Percentiles rank a stretch among this genome's conserved stretches.
phyloP scores from a whole-genome alignment of 2,888 invertebrate genomes.

The Dolomedes plantarius region DNA sequence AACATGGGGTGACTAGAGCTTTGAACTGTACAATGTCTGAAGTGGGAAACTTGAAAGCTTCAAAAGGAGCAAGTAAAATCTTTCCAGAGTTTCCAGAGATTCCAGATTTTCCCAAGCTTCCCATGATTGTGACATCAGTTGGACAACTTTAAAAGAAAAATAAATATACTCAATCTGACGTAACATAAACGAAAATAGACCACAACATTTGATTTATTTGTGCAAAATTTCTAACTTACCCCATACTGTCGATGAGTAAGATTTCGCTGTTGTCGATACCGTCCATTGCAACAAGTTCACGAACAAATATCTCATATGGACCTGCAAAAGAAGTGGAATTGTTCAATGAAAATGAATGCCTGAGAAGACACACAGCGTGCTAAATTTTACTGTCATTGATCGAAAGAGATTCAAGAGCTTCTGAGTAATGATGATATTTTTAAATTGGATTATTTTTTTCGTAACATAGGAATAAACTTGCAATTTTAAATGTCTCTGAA shows the following conservation, averaged over 20 bases:
- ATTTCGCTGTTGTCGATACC: constrained; percentile 95
- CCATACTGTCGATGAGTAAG: constrained; percentile 91
- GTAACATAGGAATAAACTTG: no score
- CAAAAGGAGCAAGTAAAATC: constrained; percentile 92
- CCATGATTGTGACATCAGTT: constrained; percentile 95
- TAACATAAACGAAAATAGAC: background rate
- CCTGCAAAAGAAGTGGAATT: constrained; percentile 54
- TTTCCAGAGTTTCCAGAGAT: constrained; percentile 77
- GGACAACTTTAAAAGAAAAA: constrained; percentile 81
- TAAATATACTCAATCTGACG: background rate
- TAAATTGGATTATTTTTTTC: no score
- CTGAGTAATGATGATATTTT: no score
- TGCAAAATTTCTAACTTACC: constrained; percentile 77
- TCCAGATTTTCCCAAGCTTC: constrained; percentile 88
- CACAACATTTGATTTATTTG: no score
- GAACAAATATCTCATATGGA: constrained; percentile 95
- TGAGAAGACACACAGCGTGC: background rate
- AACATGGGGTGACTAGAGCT: constrained; percentile 94
- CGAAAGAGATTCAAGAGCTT: no score
- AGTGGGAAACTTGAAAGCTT: constrained; percentile 97
- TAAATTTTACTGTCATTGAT: background rate
- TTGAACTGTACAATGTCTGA: constrained; percentile 96
- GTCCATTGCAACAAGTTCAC: constrained; percentile 95
- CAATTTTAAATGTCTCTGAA: no score
- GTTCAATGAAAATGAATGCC: background rate